Percentiles rank a stretch among this genome's conserved stretches.
phyloP scores from a whole-genome alignment of 64 coral and sea anemone genomes.

The Cladopsammia gracilis region DNA sequence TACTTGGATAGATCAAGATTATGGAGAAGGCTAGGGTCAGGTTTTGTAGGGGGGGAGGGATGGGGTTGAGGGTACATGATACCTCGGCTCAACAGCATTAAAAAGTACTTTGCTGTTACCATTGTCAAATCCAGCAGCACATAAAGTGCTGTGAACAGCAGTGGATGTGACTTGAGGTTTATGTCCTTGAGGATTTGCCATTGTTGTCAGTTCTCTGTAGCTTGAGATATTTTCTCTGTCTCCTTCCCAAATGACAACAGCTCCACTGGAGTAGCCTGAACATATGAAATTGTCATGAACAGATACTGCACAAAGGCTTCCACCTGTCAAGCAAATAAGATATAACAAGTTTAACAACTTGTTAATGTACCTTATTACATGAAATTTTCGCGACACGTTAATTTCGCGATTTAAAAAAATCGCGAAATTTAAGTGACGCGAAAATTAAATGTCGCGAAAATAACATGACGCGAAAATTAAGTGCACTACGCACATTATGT shows the following conservation, averaged over 20 bases:
- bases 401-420: no score
- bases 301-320: slow-evolving; percentile 75
- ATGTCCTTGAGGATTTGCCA: slow-evolving; percentile 13
- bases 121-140: slow-evolving; percentile 91
- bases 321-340: slow-evolving; percentile 62
- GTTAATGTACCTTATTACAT: no score
- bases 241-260: slow-evolving; percentile 77
- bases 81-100: no score
- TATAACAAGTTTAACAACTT: background rate
- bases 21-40: no score
- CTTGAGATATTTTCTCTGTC: slow-evolving; percentile 43
- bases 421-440: no score
- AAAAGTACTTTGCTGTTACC: slow-evolving; percentile 27
- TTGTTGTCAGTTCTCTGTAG: slow-evolving; percentile 49
- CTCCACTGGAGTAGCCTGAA: slow-evolving; percentile 88
- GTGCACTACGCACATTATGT: no score
- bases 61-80: background rate
- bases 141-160: slow-evolving; percentile 54
- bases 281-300: slow-evolving; percentile 59
- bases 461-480: no score
- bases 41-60: background rate
- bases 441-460: no score
- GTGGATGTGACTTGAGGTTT: slow-evolving; percentile 57
- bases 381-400: no score
- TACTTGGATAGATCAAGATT: no score